Percentiles rank a stretch among this genome's conserved stretches.
These are phyloP conservation scores for Scaptomyza polygonia DNA, from an alignment of 2,888 invertebrate genomes.

Conservation along the genomic window DNA sequence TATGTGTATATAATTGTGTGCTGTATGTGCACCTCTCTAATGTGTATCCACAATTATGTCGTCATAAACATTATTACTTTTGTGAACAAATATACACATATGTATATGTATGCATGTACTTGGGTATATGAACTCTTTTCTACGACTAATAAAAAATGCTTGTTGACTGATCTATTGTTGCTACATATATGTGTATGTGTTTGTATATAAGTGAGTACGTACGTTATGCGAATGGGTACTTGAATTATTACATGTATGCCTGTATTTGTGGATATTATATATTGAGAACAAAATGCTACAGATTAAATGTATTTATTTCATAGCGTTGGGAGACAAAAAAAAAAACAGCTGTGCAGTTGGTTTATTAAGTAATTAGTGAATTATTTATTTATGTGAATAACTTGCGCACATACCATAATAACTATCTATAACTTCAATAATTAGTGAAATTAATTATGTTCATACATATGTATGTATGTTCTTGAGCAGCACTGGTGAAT, in stretches of 20 bases:
- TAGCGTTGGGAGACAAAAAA: not conserved
- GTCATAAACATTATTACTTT: constrained; percentile 21
- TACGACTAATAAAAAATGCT: constrained; percentile 5
- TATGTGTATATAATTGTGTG: constrained; percentile 14
- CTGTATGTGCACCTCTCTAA: constrained; percentile 17
- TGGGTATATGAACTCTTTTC: constrained; percentile 2
- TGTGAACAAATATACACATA: constrained; percentile 2
- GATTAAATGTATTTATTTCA: constrained; percentile 7
- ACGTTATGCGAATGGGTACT: constrained; percentile 12
- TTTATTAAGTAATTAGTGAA: constrained; percentile 13
- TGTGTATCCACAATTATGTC: constrained; percentile 28
- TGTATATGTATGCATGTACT: not conserved
- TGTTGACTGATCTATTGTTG: constrained; percentile 18
- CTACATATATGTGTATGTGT: not conserved
- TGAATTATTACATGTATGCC: constrained; percentile 4
- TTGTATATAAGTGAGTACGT: not conserved
- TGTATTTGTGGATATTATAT: not conserved
- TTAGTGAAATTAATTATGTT: not conserved
- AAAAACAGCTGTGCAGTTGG: not conserved
- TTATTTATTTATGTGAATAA: constrained; percentile 1
- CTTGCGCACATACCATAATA: not conserved
- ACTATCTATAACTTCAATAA: not conserved
- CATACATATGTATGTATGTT: not conserved
- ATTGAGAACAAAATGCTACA: not conserved
- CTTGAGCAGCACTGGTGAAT: not conserved